phyloP scores from a whole-genome alignment of 2,797 vertebrate species.

The Parauchenoglanis ngamensis region DNA sequence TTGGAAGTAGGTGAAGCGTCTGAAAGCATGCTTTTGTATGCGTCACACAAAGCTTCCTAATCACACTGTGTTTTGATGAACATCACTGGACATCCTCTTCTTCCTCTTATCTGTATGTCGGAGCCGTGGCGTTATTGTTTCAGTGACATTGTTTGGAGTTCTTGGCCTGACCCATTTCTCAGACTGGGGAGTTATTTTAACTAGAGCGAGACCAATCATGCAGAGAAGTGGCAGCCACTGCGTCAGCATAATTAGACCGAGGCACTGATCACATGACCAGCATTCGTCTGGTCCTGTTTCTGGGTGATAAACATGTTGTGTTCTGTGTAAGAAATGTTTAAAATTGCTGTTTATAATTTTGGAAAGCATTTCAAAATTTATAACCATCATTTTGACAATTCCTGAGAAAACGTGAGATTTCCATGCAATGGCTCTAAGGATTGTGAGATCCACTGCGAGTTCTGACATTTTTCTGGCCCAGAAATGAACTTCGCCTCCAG shows the following conservation, averaged over 20 bases:
- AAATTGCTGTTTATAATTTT: background rate
- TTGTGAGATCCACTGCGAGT: background rate
- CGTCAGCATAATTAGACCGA: slow-evolving; percentile 41
- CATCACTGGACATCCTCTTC: slow-evolving; percentile 41
- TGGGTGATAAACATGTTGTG: background rate
- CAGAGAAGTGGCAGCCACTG: slow-evolving; percentile 34
- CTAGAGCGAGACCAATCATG: slow-evolving; percentile 46
- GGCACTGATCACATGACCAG: slow-evolving; percentile 33
- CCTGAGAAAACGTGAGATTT: background rate
- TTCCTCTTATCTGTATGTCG: slow-evolving; percentile 29
- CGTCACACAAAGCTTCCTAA: slow-evolving; percentile 39
- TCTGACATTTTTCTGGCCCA: background rate
- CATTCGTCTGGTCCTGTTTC: background rate
- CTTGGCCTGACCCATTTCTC: slow-evolving; percentile 57
- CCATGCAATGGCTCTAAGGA: background rate
- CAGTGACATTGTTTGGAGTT: slow-evolving; percentile 43
- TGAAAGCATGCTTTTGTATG: slow-evolving; percentile 37
- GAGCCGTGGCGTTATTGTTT: slow-evolving; percentile 41
- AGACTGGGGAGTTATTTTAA: slow-evolving; percentile 39
- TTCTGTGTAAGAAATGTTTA: background rate
- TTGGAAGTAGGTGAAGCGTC: slow-evolving; percentile 40
- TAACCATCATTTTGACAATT: background rate
- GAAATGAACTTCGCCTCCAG: background rate
- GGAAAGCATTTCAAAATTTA: background rate
- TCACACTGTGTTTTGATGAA: slow-evolving; percentile 24